A percentile compares a stretch with the other conserved stretches of the same genome.
Conservation (phyloP, 2,113 vertebrate genomes). For the Stegastes partitus region DNA sequence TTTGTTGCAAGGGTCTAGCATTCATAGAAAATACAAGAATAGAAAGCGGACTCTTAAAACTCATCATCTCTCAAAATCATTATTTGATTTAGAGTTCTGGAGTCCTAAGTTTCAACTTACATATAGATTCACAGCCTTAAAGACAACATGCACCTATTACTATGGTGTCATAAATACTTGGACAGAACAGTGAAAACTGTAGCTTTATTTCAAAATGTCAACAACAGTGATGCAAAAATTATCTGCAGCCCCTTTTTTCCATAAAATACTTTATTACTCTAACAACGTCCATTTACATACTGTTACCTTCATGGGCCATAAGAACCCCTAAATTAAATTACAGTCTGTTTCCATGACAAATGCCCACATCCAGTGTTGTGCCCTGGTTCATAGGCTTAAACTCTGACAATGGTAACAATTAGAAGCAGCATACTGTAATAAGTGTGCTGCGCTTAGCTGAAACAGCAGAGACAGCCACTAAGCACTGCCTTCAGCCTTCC, state of each 20-base stretch:
- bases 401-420: conserved; percentile 33
- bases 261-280: too few species aligned
- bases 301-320: not conserved
- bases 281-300: too few species aligned
- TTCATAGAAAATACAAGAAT: too few species aligned
- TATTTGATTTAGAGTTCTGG: too few species aligned
- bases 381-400: not conserved
- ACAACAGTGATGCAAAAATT: not conserved
- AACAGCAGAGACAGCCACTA: conserved; percentile 39
- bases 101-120: too few species aligned
- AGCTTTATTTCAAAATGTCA: not conserved
- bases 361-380: not conserved
- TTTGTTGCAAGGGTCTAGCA: too few species aligned
- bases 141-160: not conserved
- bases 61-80: too few species aligned
- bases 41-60: too few species aligned
- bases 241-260: too few species aligned
- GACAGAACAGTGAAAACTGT: not conserved
- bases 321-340: conserved; percentile 1
- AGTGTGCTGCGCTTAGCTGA: conserved; percentile 34
- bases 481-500: conserved; percentile 38
- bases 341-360: conserved; percentile 28
- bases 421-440: conserved; percentile 7
- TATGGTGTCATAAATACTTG: not conserved
- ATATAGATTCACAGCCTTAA: not conserved